Evolutionary conservation across 2,113 vertebrate species (phyloP).

Genomic region (Dasyprocta punctata): DNA sequence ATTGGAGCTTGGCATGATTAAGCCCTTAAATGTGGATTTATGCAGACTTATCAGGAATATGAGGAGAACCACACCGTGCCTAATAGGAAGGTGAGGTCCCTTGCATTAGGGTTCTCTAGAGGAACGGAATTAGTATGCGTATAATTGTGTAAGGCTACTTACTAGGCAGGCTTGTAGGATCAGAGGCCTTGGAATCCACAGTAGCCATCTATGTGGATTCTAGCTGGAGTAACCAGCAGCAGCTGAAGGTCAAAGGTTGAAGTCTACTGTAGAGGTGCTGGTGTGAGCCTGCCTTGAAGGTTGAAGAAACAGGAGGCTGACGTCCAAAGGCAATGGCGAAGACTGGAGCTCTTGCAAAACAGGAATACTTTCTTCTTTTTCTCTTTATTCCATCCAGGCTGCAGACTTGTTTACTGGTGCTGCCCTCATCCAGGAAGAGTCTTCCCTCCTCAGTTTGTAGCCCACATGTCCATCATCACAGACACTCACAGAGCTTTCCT

Average conservation of each 20-base stretch:
- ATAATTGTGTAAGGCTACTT: neutral
- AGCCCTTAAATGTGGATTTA: neutral
- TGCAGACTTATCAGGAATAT: neutral
- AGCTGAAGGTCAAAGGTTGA: neutral
- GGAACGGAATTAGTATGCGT: neutral
- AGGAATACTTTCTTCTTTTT: neutral
- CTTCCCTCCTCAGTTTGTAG: neutral
- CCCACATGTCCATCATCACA: neutral
- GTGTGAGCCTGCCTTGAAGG: neutral
- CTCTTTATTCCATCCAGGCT: neutral
- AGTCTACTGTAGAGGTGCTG: neutral
- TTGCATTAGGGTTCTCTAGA: neutral
- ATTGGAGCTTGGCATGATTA: neutral
- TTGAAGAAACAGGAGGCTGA: neutral
- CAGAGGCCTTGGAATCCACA: neutral
- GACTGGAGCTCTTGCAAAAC: neutral
- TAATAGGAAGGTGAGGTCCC: neutral
- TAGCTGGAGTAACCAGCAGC: neutral
- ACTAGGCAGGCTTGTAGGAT: neutral
- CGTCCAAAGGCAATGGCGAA: neutral
- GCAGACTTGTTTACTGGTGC: neutral
- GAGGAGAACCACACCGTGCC: neutral
- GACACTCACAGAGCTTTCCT: neutral
- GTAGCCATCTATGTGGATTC: neutral
- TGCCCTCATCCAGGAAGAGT: neutral